phyloP scores from a whole-genome alignment of 2,113 vertebrate species.

The Coracopsis vasa region DNA sequence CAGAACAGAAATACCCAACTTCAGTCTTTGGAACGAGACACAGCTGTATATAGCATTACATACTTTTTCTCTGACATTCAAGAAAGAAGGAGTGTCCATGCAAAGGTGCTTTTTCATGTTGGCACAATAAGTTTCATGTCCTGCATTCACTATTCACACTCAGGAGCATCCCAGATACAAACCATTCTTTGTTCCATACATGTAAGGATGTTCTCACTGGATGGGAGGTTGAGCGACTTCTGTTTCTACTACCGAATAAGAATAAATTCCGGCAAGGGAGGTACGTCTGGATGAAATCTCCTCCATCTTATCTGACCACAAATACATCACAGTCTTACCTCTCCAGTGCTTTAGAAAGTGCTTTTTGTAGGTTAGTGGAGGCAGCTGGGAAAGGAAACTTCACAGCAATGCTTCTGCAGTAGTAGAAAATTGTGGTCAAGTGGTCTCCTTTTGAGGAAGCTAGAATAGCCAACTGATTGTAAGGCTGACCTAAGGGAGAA shows the following conservation, averaged over 20 bases:
- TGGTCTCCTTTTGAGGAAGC: conserved; percentile 99
- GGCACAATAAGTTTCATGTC: not conserved
- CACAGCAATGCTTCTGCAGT: conserved; percentile 99
- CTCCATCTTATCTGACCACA: not conserved
- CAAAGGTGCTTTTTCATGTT: not conserved
- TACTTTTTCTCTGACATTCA: not conserved
- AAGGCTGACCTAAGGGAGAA: conserved; percentile 89
- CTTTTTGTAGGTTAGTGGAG: conserved; percentile 98
- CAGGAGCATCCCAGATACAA: not conserved
- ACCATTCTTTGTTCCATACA: not conserved
- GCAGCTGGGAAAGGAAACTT: conserved; percentile 99
- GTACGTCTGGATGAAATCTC: not conserved
- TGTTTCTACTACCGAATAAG: not conserved
- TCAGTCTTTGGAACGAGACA: conserved; percentile 25
- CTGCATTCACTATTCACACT: not conserved
- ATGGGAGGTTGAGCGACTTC: accelerated
- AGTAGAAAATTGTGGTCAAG: conserved; percentile 99
- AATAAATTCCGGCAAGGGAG: not conserved
- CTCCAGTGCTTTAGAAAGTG: conserved; percentile 98
- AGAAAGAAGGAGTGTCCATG: not conserved
- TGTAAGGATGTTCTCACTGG: not conserved
- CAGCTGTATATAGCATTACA: not conserved
- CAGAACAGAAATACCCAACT: conserved; percentile 28
- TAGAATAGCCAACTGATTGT: conserved; percentile 98
- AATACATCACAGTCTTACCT: conserved; percentile 74